These are phyloP conservation scores for Scaptodrosophila lebanonensis DNA, from an alignment of 1,140 invertebrate species.

Conservation along the genomic window DNA sequence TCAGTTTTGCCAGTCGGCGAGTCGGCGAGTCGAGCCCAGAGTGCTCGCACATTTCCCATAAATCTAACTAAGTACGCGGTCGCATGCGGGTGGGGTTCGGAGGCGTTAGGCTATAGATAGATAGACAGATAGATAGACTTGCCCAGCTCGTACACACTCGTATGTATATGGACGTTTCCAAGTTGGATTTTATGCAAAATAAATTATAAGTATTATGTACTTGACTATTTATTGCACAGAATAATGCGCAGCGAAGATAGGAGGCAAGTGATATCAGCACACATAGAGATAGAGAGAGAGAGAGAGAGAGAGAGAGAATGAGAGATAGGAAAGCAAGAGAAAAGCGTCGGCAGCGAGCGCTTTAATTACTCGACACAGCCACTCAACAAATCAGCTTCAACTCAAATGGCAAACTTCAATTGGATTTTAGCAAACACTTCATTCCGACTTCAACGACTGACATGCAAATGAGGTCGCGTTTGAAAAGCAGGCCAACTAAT, in stretches of 20 bases:
- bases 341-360: conserved; percentile 33
- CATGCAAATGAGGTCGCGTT: too few relatives aligned
- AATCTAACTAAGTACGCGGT: conserved; percentile 70
- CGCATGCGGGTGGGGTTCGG: neutral
- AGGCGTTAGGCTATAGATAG: neutral
- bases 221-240: conserved; percentile 71
- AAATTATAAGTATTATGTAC: conserved; percentile 73
- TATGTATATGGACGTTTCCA: conserved; percentile 31
- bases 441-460: too few relatives aligned
- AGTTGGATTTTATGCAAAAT: conserved; percentile 62
- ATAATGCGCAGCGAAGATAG: conserved; percentile 31
- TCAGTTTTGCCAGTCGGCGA: too few relatives aligned
- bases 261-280: neutral
- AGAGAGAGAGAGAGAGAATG: neutral
- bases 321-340: too few relatives aligned
- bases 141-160: conserved; percentile 16
- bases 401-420: neutral
- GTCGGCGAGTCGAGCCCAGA: too few relatives aligned
- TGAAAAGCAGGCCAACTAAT: too few relatives aligned
- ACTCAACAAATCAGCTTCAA: conserved; percentile 19
- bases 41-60: too few relatives aligned
- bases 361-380: conserved; percentile 51
- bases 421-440: too few relatives aligned
- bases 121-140: neutral
- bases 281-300: neutral